phyloP scores from a whole-genome alignment of 2,113 vertebrate genomes.

The Tringa solitaria region DNA sequence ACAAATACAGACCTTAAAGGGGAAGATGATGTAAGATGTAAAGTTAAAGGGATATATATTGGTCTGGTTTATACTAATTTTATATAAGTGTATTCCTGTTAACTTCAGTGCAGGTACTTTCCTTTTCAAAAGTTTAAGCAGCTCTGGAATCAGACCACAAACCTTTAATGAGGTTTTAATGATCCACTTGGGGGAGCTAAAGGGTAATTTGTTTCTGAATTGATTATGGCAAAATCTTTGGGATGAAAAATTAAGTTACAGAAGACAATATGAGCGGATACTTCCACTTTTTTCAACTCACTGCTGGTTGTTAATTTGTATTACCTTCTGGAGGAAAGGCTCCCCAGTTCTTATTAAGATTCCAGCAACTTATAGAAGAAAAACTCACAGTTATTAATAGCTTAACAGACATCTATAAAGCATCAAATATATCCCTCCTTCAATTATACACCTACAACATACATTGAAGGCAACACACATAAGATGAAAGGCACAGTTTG shows the following conservation, averaged over 20 bases:
- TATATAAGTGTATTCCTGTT: background rate
- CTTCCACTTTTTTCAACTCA: background rate
- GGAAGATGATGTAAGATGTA: background rate
- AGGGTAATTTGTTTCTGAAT: conserved; percentile 44
- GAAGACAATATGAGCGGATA: background rate
- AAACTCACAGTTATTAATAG: background rate
- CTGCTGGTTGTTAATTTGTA: background rate
- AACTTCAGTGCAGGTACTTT: background rate
- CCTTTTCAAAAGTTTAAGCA: background rate
- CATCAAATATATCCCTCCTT: background rate
- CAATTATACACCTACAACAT: background rate
- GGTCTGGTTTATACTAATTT: background rate
- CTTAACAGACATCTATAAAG: background rate
- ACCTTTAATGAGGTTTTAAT: conserved; percentile 28
- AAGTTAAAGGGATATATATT: background rate
- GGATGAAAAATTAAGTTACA: background rate
- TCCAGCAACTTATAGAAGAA: background rate
- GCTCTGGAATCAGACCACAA: background rate
- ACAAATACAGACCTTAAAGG: background rate
- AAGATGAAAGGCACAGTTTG: background rate
- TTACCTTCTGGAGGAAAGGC: background rate
- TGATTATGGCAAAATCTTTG: conserved; percentile 5
- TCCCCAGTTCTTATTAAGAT: background rate
- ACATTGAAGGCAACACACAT: background rate
- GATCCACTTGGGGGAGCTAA: conserved; percentile 62